Evolutionary conservation across 2,113 vertebrate genomes (phyloP).

Genomic region (Protobothrops mucrosquamatus): DNA sequence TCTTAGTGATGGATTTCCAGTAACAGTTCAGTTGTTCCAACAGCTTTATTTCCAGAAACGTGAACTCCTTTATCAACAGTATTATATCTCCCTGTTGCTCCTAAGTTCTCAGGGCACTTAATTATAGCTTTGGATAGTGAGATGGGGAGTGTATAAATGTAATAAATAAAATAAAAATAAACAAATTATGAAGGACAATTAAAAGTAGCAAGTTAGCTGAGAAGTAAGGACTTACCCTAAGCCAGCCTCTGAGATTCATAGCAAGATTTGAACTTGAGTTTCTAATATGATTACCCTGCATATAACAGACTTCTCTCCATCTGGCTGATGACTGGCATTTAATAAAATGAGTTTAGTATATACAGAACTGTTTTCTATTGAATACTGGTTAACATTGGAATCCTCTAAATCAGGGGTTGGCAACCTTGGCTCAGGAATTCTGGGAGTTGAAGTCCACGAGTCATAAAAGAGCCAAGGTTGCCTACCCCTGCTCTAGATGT

Average conservation of each 20-base stretch:
- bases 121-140: not conserved
- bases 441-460: too few relatives aligned
- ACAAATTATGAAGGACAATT: not conserved
- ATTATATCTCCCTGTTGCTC: not conserved
- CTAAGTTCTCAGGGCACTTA: not conserved
- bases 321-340: not conserved
- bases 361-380: not conserved
- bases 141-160: not conserved
- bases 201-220: not conserved
- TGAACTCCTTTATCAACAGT: not conserved
- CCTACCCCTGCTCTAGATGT: not conserved
- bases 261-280: not conserved
- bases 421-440: too few relatives aligned
- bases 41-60: not conserved
- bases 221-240: not conserved
- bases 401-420: not conserved
- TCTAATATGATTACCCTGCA: not conserved
- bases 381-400: too few relatives aligned
- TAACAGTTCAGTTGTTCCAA: not conserved
- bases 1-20: not conserved
- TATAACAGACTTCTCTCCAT: not conserved
- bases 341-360: not conserved
- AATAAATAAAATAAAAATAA: not conserved
- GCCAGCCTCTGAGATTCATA: not conserved
- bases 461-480: too few relatives aligned